Base-by-base conservation (phyloP, 23 tunicate genomes). In the Diplosoma virens region DNA sequence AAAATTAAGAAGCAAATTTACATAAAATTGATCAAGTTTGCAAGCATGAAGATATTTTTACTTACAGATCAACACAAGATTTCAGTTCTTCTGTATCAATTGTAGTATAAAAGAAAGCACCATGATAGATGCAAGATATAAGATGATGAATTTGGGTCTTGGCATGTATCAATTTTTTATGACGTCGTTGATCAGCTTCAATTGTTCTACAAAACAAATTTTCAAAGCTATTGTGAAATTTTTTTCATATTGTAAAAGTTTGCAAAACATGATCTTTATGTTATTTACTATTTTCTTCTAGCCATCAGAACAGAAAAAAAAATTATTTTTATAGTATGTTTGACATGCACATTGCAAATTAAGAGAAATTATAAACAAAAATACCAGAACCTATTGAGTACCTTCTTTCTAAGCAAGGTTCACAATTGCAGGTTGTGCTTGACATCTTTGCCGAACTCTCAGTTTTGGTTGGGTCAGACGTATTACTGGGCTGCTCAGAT, bases 31-130 rank as follows among this genome's bases (percentile, higher is more conserved):
- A 6, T 28, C 7, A 3, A 28, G 9, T 11, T 7, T 29, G 9
- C 35, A 25, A 5, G 16, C 35, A 11, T 65, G 5, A 29, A 11
- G n/a, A 25, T 31, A 14, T 14, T 41, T 41, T 7, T 27, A 75
- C 87, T 82, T 64, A 82, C 87, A 82, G 31, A 54, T 73, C 72
- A 33, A 82, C 87, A 25, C 48, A 82, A 32, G 75, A 46, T 48
- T 82, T 82, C 30, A 73, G 65, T 24, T 74, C 87, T 56, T 82
- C 81, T 0, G 81, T 59, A 20, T 82, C 71, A 3, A 75, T 23
- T 3, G 53, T 60, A 33, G 75, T 25, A 6, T 74, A 52, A 2
- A 64, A 75, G 14, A 53, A 29, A 6, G 87, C 81, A 46, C 61
- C 87, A 34, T 56, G 59, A 36, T 82, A 82, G 0, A 81, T 81